Evolutionary conservation across 1,140 invertebrate genomes (phyloP), one percentile per base, ranked within the genome.

Genomic region (Drosophila pseudoananassae): DNA sequence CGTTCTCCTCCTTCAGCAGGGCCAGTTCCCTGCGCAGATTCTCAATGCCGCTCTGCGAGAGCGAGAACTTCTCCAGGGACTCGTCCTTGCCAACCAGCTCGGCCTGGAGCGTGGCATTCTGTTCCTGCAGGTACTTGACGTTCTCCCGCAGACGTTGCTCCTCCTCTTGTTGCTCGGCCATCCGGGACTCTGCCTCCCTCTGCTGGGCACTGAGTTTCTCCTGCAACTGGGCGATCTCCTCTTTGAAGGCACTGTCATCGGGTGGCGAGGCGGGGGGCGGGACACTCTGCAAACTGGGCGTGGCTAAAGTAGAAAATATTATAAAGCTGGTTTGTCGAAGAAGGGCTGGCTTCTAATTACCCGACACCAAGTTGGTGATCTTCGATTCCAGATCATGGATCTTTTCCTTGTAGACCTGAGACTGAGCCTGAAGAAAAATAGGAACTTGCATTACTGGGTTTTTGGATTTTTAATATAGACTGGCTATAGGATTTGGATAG

Each of bases 301-400:
- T 49, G 49, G 71, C 74, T 91, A 45, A 14, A 20, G 6, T 1
- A 12, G 23, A 9, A 14, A 2, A 7, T 12, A 52, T 20, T 29
- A 15, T 31, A 10, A 0, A 3, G 1, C 3, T 20, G n/a, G 0
- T 14, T 43, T 0, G 36, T 4, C 27, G 36, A 36, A 4, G n/a
- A 17, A 12, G 5, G 6, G 5, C 8, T 14, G 0, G 14, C 1
- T 40, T 49, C 45, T 20, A 1, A n/a, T 63, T 74, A 90, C 89
- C 89, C 36, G 89, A 90, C 1, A 76, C 69, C 10, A 91, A 53
- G 4, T 60, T 78, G 5, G 82, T 91, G 14, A 93, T 60, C 59
- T 92, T 92, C 33, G 91, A 76, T 66, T 93, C 92, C 27, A 93
- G 58, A 66, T 92, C 90, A n/a, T 89, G 81, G 25, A 93, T 93